Percentiles rank a stretch among this genome's conserved stretches.
These are phyloP conservation scores for Saccostrea cuccullata DNA, from an alignment of 1,140 invertebrate genomes.

Conservation along the genomic window DNA sequence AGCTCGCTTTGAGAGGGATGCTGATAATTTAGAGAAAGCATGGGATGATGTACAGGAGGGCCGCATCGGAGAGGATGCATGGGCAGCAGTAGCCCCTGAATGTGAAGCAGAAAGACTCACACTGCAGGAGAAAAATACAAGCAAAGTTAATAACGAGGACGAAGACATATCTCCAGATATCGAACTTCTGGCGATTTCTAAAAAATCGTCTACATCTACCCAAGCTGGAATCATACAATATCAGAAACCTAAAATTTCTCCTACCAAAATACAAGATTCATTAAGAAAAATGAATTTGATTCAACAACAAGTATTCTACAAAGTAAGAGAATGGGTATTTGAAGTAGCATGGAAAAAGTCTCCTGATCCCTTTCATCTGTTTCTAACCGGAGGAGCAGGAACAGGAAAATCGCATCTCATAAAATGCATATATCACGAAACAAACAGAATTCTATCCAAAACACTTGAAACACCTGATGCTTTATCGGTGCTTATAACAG, in stretches of 20 bases:
- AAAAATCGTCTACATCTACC: not conserved
- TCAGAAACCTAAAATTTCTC: not conserved
- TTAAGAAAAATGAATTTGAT: constrained; percentile 34
- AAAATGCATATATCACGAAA: constrained; percentile 42
- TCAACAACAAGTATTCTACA: constrained; percentile 40
- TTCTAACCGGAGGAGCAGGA: constrained; percentile 45
- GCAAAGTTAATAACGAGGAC: not conserved
- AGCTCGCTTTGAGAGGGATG: constrained; percentile 16
- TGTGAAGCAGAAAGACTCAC: not conserved
- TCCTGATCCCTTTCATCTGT: constrained; percentile 40
- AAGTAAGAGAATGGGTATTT: constrained; percentile 15
- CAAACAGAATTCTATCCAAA: constrained; percentile 39
- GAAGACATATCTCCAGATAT: not conserved
- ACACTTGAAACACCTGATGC: constrained; percentile 26
- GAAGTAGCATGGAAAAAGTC: constrained; percentile 20
- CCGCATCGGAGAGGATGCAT: not conserved
- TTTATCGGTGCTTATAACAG: constrained; percentile 48
- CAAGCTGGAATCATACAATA: not conserved
- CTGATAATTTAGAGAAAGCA: constrained; percentile 17
- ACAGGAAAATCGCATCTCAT: constrained; percentile 46
- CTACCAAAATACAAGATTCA: not conserved
- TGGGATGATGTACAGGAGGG: constrained; percentile 1
- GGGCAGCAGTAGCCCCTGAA: not conserved
- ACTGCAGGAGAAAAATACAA: not conserved
- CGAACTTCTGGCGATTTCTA: not conserved